A percentile compares a stretch with the other conserved stretches of the same genome.
Conservation (phyloP, 2,888 invertebrate genomes). For the Spodoptera exigua region DNA sequence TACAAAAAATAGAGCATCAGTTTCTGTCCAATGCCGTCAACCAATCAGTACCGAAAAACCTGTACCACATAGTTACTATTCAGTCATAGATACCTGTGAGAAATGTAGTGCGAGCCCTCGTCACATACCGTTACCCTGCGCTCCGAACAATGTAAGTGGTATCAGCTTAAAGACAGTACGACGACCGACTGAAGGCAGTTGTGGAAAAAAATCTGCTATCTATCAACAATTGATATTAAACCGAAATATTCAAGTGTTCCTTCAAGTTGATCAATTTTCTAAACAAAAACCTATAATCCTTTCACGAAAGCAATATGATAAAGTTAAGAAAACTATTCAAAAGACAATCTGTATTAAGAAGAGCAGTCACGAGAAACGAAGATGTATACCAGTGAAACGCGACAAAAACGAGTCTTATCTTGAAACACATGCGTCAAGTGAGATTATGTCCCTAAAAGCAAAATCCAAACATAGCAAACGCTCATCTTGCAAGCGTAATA, state of each 20-base stretch:
- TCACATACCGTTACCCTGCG: not conserved
- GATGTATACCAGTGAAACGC: constrained; percentile 1
- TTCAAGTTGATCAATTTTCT: constrained; percentile 70
- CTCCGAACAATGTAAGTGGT: not conserved
- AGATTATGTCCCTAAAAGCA: too few relatives aligned
- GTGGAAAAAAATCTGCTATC: constrained; percentile 41
- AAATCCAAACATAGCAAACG: too few relatives aligned
- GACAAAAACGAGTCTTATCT: too few relatives aligned
- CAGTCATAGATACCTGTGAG: not conserved
- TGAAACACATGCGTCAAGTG: too few relatives aligned
- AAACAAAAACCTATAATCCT: constrained; percentile 74
- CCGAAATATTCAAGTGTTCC: constrained; percentile 71
- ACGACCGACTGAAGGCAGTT: not conserved
- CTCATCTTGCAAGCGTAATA: too few relatives aligned
- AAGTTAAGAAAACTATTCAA: constrained; percentile 75
- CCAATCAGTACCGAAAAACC: not conserved
- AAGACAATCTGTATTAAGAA: constrained; percentile 56
- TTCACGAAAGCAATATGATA: constrained; percentile 76
- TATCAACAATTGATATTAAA: constrained; percentile 66
- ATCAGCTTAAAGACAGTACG: not conserved
- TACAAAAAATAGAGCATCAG: constrained; percentile 8
- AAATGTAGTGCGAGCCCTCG: not conserved
- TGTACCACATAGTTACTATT: not conserved
- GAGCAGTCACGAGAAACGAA: constrained; percentile 45
- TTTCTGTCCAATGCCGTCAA: constrained; percentile 20